Evolutionary conservation across 1,140 invertebrate species (phyloP).

Genomic region (Drosophila pallidifrons): DNA sequence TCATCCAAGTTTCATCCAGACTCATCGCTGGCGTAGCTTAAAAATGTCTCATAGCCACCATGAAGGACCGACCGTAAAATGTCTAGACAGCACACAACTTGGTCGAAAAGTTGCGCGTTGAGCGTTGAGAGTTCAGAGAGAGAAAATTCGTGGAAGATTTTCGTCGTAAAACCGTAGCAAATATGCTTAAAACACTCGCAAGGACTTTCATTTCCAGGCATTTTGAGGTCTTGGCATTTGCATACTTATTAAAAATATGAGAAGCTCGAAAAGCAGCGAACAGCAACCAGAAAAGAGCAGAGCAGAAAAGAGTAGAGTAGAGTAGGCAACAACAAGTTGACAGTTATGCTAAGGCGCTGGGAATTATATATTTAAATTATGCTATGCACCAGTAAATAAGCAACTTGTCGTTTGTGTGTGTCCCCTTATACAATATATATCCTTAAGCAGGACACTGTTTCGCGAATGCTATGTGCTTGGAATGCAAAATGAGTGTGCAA

Average conservation of each 20-base stretch:
- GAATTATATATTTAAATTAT: conserved; percentile 75
- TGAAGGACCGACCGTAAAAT: conserved; percentile 8
- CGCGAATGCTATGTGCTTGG: conserved; percentile 40
- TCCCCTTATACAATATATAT: not conserved
- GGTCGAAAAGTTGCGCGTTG: conserved; percentile 15
- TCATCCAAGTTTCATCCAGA: not conserved
- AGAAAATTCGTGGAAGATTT: conserved; percentile 24
- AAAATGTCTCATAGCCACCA: conserved; percentile 22
- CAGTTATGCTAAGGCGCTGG: conserved; percentile 43
- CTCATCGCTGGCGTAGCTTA: conserved; percentile 16
- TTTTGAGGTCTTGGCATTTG: conserved; percentile 54
- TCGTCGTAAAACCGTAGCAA: conserved; percentile 44
- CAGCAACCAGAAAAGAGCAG: not conserved
- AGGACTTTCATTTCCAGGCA: conserved; percentile 6
- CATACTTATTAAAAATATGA: conserved; percentile 80
- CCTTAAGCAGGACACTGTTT: conserved; percentile 19
- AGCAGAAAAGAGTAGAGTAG: not conserved
- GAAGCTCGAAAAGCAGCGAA: conserved; percentile 19
- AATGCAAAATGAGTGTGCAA: conserved; percentile 42
- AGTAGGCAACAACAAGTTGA: conserved; percentile 31
- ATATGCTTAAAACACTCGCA: conserved; percentile 19
- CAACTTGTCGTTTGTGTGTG: conserved; percentile 16
- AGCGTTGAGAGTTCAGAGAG: too few relatives aligned
- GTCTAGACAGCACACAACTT: conserved; percentile 40
- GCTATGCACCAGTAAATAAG: conserved; percentile 67